phyloP scores from a whole-genome alignment of 1,140 invertebrate species.

The Micrasema longulum region DNA sequence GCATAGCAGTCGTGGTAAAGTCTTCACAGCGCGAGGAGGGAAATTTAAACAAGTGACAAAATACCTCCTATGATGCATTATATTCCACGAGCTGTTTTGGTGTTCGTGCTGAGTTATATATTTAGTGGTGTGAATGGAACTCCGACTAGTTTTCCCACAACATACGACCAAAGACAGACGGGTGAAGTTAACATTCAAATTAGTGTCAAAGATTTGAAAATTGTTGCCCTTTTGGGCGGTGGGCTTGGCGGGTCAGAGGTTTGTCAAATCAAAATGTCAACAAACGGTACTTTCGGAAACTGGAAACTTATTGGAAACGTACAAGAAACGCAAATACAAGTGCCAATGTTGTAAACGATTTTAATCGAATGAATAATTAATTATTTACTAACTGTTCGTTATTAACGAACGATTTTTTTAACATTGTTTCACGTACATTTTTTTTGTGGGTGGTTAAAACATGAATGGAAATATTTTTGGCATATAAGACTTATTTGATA shows the following conservation, averaged over 20 bases:
- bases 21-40: background rate
- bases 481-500: no score
- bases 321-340: no score
- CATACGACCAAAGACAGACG: slow-evolving; percentile 80
- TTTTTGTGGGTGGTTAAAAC: no score
- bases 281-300: slow-evolving; percentile 18
- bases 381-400: no score
- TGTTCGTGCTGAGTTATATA: slow-evolving; percentile 19
- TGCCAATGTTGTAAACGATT: no score
- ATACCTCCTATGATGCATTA: no score
- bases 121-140: background rate
- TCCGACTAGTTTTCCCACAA: slow-evolving; percentile 32
- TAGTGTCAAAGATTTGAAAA: slow-evolving; percentile 80
- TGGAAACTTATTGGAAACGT: no score
- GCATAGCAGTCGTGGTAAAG: background rate
- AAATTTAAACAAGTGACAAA: background rate
- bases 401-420: no score
- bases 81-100: background rate
- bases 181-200: slow-evolving; percentile 83
- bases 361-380: no score
- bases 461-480: no score
- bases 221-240: slow-evolving; percentile 73
- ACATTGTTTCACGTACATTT: no score
- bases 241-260: slow-evolving; percentile 66
- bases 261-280: slow-evolving; percentile 1